Evolutionary conservation across 2,888 invertebrate species (phyloP).

Genomic region (Mycogona germanica): DNA sequence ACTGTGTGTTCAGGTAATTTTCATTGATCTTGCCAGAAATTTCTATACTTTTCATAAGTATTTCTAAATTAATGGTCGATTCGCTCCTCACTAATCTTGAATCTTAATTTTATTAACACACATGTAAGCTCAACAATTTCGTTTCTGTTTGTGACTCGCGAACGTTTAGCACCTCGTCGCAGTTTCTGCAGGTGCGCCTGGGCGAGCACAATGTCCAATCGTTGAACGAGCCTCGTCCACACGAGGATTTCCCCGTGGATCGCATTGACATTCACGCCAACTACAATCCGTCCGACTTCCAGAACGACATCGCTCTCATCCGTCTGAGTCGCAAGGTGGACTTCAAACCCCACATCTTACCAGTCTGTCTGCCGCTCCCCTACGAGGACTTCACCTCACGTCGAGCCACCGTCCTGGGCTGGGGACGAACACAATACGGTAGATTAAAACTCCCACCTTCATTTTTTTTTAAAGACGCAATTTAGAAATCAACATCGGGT

Average conservation of each 20-base stretch:
- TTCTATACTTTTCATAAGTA: no score
- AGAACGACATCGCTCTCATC: constrained; percentile 65
- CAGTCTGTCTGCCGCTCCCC: constrained; percentile 75
- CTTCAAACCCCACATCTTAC: constrained; percentile 84
- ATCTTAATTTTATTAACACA: no score
- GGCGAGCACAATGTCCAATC: constrained; percentile 77
- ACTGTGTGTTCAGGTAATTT: constrained; percentile 36
- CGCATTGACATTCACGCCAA: constrained; percentile 78
- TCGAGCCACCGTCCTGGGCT: constrained; percentile 79
- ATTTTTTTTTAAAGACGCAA: no score
- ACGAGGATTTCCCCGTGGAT: constrained; percentile 79
- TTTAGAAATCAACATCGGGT: background rate
- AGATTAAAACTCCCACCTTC: constrained; percentile 40
- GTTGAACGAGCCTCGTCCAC: constrained; percentile 57
- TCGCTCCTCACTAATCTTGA: no score
- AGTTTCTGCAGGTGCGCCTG: constrained; percentile 57
- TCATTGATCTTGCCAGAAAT: background rate
- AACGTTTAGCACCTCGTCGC: constrained; percentile 14
- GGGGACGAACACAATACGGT: constrained; percentile 83
- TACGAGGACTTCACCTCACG: constrained; percentile 65
- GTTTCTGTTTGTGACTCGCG: background rate
- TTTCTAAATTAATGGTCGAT: no score
- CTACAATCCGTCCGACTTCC: constrained; percentile 81
- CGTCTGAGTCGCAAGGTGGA: constrained; percentile 56
- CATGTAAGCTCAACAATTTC: background rate